A percentile compares a stretch with the other conserved stretches of the same genome.
phyloP scores from a whole-genome alignment of 1,140 invertebrate species.

The Caenorhabditis remanei region DNA sequence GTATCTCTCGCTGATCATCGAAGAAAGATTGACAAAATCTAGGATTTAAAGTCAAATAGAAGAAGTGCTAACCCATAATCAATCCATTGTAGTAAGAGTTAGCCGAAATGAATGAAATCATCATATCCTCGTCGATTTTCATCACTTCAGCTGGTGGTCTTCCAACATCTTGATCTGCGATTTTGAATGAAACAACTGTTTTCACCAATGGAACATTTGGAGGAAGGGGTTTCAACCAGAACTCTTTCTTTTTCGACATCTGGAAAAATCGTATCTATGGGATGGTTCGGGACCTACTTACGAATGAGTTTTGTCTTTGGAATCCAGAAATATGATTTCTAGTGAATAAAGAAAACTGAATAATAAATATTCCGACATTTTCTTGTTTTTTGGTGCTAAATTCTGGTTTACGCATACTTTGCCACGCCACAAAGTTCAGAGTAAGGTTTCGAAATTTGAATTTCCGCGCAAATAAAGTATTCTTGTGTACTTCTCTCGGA shows the following conservation, averaged over 20 bases:
- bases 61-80: neutral
- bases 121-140: neutral
- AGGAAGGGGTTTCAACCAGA: neutral
- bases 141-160: neutral
- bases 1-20: neutral
- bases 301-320: no score
- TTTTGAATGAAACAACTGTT: neutral
- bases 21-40: neutral
- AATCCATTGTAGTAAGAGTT: conserved; percentile 18
- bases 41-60: neutral
- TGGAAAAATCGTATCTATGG: no score
- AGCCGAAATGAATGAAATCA: neutral
- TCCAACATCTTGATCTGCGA: neutral
- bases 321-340: no score
- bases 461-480: no score
- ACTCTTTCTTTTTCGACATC: conserved; percentile 27
- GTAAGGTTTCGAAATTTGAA: no score
- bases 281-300: no score
- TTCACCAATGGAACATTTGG: neutral
- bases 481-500: no score
- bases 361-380: no score
- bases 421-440: no score
- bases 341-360: no score
- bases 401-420: no score
- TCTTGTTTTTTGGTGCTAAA: no score